Percentiles rank a stretch among this genome's conserved stretches.
Evolutionary conservation across 1,140 invertebrate genomes (phyloP).

Genomic region (Oppia nitens): DNA sequence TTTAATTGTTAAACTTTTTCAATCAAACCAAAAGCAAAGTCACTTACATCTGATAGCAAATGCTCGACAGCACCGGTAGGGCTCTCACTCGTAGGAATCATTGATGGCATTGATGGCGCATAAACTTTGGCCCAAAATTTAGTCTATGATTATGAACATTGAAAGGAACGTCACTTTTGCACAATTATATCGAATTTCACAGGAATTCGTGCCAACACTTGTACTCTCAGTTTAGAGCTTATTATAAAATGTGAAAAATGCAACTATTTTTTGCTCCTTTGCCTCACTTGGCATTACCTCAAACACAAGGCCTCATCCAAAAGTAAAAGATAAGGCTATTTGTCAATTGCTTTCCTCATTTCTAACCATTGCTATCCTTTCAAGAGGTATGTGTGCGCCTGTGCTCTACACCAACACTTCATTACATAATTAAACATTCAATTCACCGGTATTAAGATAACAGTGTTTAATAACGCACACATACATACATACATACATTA

Average conservation of each 20-base stretch:
- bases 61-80: background rate
- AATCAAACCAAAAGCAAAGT: background rate
- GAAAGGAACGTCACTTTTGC: background rate
- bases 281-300: background rate
- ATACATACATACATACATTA: too few relatives aligned
- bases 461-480: too few relatives aligned
- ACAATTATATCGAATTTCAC: background rate
- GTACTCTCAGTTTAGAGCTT: too few relatives aligned
- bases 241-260: background rate
- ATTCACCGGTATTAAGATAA: too few relatives aligned
- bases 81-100: background rate
- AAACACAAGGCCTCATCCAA: background rate
- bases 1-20: background rate
- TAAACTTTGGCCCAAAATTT: background rate
- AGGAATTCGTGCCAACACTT: background rate
- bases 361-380: background rate
- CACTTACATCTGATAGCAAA: background rate
- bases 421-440: too few relatives aligned
- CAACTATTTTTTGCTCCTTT: background rate
- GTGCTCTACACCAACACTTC: background rate
- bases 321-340: background rate
- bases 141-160: background rate
- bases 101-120: background rate
- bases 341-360: background rate
- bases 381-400: background rate